Conservation (phyloP, 2,797 vertebrate species). For the Acridotheres tristis region DNA sequence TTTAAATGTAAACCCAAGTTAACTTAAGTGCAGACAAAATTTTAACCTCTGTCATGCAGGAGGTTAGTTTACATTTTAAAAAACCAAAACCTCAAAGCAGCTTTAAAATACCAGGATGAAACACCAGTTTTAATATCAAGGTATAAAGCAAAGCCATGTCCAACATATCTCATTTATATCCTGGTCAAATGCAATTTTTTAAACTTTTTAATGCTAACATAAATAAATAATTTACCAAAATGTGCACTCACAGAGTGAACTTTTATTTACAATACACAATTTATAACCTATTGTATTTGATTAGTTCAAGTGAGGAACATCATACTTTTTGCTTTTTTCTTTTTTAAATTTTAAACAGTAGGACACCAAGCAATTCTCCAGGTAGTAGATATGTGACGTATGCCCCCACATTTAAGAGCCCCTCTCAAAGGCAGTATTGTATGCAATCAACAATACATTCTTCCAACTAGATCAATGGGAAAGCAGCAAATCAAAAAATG, state of each 20-base stretch:
- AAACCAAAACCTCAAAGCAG: slow-evolving; percentile 75
- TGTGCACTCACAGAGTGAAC: slow-evolving; percentile 99
- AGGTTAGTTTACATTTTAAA: slow-evolving; percentile 86
- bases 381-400: slow-evolving; percentile 80
- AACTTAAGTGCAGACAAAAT: slow-evolving; percentile 98
- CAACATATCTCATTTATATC: slow-evolving; percentile 82
- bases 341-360: slow-evolving; percentile 63
- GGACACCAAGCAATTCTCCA: slow-evolving; percentile 78
- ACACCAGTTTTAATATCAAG: slow-evolving; percentile 86
- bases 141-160: slow-evolving; percentile 83
- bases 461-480: slow-evolving; percentile 80
- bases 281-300: slow-evolving; percentile 91
- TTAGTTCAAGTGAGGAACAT: slow-evolving; percentile 87
- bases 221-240: slow-evolving; percentile 99
- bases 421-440: slow-evolving; percentile 85
- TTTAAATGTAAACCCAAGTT: slow-evolving; percentile 99
- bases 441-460: slow-evolving; percentile 78
- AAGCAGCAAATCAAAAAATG: slow-evolving; percentile 84
- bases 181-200: slow-evolving; percentile 91
- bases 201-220: slow-evolving; percentile 91
- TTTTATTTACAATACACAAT: slow-evolving; percentile 99
- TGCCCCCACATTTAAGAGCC: slow-evolving; percentile 79
- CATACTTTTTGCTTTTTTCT: slow-evolving; percentile 77
- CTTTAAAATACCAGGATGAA: slow-evolving; percentile 90
- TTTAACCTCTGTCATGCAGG: slow-evolving; percentile 94